Evolutionary conservation across 2,888 invertebrate species (phyloP).

Genomic region (Eulithis prunata): DNA sequence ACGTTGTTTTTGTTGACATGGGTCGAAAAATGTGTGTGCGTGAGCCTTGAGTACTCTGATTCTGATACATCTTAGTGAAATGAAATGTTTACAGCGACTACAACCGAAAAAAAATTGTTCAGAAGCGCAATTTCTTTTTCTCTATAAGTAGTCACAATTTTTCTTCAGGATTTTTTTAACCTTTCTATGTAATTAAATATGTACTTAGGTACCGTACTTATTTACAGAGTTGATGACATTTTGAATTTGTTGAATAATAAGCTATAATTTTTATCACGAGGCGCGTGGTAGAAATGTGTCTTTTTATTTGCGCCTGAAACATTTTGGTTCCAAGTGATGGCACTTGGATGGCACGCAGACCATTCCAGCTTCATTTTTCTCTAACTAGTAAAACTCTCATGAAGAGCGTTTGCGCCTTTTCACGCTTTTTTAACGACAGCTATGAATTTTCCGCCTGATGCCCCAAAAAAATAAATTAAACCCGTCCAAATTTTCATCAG

Average conservation of each 20-base stretch:
- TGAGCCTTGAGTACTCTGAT: not conserved
- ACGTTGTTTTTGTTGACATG: slow-evolving; percentile 33
- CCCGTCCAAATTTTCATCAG: slow-evolving; percentile 40
- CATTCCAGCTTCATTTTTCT: slow-evolving; percentile 36
- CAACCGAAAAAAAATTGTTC: too few species aligned
- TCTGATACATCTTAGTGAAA: not conserved
- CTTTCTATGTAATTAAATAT: too few species aligned
- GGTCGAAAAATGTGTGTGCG: slow-evolving; percentile 20
- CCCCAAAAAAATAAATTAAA: slow-evolving; percentile 43
- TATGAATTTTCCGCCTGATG: slow-evolving; percentile 41
- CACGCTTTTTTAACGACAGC: slow-evolving; percentile 40
- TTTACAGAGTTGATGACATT: too few species aligned
- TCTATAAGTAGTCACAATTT: too few species aligned
- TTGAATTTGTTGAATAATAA: too few species aligned
- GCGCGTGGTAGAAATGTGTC: too few species aligned
- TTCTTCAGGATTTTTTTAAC: too few species aligned
- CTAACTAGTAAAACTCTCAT: slow-evolving; percentile 28
- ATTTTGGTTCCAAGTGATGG: slow-evolving; percentile 13
- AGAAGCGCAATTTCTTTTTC: too few species aligned
- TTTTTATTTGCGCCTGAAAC: not conserved
- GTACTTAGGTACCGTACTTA: too few species aligned
- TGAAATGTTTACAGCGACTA: too few species aligned
- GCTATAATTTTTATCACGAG: too few species aligned
- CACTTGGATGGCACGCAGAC: slow-evolving; percentile 23
- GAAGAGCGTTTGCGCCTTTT: slow-evolving; percentile 37